phyloP scores from a whole-genome alignment of 2,797 vertebrate genomes.

The Hapalemur alaotrensis region DNA sequence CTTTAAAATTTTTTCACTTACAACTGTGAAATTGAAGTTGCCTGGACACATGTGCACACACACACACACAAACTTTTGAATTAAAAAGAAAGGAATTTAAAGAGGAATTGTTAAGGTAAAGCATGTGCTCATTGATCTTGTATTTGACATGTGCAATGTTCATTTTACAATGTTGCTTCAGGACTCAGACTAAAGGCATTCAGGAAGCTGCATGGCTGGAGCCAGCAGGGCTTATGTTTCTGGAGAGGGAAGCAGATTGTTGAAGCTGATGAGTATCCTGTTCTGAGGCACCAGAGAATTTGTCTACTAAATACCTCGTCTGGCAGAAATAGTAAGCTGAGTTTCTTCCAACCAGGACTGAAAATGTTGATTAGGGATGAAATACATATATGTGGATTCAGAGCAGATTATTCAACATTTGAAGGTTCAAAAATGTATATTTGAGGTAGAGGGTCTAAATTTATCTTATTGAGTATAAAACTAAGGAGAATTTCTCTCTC shows the following conservation, averaged over 20 bases:
- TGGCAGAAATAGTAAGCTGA: not conserved
- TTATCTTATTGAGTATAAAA: not conserved
- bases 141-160: not conserved
- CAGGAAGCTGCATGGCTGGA: not conserved
- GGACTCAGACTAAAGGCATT: not conserved
- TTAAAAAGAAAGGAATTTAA: not conserved
- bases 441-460: not conserved
- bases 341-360: not conserved
- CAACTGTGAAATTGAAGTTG: not conserved
- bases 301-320: not conserved
- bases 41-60: not conserved
- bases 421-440: not conserved
- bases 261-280: not conserved
- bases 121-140: fast-evolving
- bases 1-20: not conserved
- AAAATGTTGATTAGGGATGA: not conserved
- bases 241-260: not conserved
- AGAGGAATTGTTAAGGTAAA: not conserved
- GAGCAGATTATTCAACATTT: not conserved
- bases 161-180: not conserved
- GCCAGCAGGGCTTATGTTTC: not conserved
- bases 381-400: too few species aligned
- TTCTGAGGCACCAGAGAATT: not conserved
- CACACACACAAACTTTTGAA: not conserved
- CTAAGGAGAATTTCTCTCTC: not conserved